These are phyloP conservation scores for Julus scandinavius DNA, from an alignment of 2,888 invertebrate species.

Conservation along the genomic window DNA sequence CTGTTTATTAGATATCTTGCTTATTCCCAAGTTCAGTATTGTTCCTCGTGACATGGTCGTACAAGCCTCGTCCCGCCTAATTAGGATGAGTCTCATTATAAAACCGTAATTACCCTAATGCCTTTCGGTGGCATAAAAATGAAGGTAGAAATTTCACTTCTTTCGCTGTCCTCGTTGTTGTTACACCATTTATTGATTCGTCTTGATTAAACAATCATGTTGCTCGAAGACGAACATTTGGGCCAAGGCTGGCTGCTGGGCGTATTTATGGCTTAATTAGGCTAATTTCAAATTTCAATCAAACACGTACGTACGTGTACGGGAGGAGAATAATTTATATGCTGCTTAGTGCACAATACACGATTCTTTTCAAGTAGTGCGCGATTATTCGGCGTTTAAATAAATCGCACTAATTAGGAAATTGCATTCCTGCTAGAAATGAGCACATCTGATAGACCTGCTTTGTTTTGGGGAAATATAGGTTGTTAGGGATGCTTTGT, in stretches of 20 bases:
- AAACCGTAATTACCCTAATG: neutral
- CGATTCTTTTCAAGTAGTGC: neutral
- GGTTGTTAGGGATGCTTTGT: neutral
- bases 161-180: neutral
- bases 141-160: neutral
- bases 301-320: neutral
- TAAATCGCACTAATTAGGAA: neutral
- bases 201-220: neutral
- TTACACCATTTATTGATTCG: neutral
- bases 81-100: neutral
- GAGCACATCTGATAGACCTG: neutral
- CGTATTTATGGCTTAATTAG: neutral
- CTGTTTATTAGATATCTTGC: too few relatives aligned
- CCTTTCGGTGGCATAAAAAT: neutral
- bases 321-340: neutral
- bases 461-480: neutral
- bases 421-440: neutral
- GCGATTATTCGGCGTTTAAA: neutral
- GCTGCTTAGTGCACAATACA: neutral
- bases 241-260: neutral
- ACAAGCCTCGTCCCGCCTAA: neutral
- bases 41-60: neutral
- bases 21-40: neutral
- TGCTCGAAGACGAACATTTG: neutral
- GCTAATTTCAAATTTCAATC: constrained; percentile 16